These are phyloP conservation scores for Ophraella communa DNA, from an alignment of 2,888 invertebrate genomes.

Conservation along the genomic window DNA sequence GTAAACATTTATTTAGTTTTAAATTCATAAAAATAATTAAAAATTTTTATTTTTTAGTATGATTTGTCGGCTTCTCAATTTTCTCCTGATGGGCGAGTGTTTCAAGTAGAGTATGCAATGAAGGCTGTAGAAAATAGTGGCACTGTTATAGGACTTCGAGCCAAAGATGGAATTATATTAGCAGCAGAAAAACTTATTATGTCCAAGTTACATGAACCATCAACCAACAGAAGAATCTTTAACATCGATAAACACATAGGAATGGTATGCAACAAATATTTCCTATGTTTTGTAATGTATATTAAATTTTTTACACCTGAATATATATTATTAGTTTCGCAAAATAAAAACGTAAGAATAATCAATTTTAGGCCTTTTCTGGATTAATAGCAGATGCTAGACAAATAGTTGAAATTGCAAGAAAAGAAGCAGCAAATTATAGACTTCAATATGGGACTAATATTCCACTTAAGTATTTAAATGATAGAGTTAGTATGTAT, in stretches of 20 bases:
- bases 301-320: neutral
- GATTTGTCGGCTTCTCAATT: slow-evolving; percentile 99
- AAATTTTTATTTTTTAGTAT: slow-evolving; percentile 71
- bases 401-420: slow-evolving; percentile 89
- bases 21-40: neutral
- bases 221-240: slow-evolving; percentile 90
- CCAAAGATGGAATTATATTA: slow-evolving; percentile 96
- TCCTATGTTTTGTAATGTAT: neutral
- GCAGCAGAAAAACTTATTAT: slow-evolving; percentile 97
- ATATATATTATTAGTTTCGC: neutral
- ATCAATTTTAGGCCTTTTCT: slow-evolving; percentile 79
- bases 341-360: too few species aligned
- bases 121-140: slow-evolving; percentile 94
- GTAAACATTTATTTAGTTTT: slow-evolving; percentile 7
- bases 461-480: slow-evolving; percentile 88
- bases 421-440: slow-evolving; percentile 94
- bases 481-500: slow-evolving; percentile 93
- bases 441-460: slow-evolving; percentile 85
- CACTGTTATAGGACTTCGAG: slow-evolving; percentile 92
- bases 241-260: slow-evolving; percentile 94
- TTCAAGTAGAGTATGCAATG: slow-evolving; percentile 99
- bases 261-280: slow-evolving; percentile 71
- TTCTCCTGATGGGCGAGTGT: slow-evolving; percentile 98
- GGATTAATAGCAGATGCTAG: slow-evolving; percentile 94
- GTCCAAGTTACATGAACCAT: slow-evolving; percentile 90